Conservation (phyloP, 2,888 invertebrate genomes). For the Conchocele bisecta region DNA sequence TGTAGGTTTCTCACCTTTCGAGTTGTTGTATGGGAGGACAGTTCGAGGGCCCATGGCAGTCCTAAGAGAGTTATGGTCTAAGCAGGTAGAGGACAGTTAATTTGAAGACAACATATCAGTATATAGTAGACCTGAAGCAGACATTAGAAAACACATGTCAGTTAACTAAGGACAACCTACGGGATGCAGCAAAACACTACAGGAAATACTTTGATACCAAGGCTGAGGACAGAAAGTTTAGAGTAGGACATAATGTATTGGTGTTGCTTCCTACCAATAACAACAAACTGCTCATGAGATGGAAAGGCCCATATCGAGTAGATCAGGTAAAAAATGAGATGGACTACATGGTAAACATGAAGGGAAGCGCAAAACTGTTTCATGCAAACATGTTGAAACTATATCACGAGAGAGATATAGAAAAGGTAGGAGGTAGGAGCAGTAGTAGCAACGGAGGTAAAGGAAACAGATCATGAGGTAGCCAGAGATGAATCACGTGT, state of each 20-base stretch:
- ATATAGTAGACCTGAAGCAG: conserved; percentile 47
- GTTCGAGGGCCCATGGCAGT: conserved; percentile 43
- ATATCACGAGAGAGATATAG: background rate
- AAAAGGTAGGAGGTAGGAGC: too few species aligned
- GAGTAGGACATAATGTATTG: conserved; percentile 35
- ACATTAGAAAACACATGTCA: conserved; percentile 41
- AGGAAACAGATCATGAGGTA: too few species aligned
- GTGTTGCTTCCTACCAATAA: conserved; percentile 52
- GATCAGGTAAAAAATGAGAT: background rate
- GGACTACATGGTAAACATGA: background rate
- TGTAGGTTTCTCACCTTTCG: conserved; percentile 49
- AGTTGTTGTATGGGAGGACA: conserved; percentile 53
- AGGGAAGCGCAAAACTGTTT: background rate
- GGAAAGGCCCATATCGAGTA: conserved; percentile 16
- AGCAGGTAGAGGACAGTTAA: conserved; percentile 6
- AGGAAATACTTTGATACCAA: background rate
- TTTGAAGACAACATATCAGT: conserved; percentile 45
- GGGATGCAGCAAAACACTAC: background rate
- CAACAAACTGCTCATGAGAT: conserved; percentile 44
- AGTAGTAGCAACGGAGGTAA: too few species aligned
- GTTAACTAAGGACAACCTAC: conserved; percentile 30
- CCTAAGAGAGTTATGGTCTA: conserved; percentile 48
- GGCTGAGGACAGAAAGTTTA: conserved; percentile 15
- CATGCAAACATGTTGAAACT: conserved; percentile 20
- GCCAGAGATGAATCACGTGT: too few species aligned